Evolutionary conservation across 2,113 vertebrate genomes (phyloP), one percentile per base, ranked within the genome.

Genomic region (Panthera leo): DNA sequence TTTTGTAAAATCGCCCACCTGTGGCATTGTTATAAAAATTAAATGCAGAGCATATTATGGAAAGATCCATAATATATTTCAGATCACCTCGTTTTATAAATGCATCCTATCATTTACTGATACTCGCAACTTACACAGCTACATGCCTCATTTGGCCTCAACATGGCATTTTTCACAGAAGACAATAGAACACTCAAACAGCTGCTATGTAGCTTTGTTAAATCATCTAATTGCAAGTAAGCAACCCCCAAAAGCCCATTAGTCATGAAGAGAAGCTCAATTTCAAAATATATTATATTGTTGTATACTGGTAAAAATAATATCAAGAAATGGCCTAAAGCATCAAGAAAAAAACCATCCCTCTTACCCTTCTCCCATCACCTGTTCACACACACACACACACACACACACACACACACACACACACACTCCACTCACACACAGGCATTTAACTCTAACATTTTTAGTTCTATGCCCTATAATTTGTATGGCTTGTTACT

Each of bases 131-230:
- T 55, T 87, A 91, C 67, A 91, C 1, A 94, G 12, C 16, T 55
- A 71, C 29, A 89, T 53, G 65, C 21, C 55, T 94, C 65, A 94
- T 76, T 96, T 85, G 70, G 5, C 21, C 9, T 95, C 85, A 93
- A 91, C 58, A 7, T 91, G 48, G 7, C 45, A 51, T 93, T 63
- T 70, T 93, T 95, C n/a, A 36, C 34, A 88, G n/a, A 95, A 92
- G 14, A 78, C 15, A 94, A 80, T 34, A n/a, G 58, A 63, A 84
- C 3, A 79, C 3, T 78, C 6, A 58, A 53, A 68, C 25, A 96
- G 29, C 48, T 85, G 9, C 21, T 65, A 3, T 45, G 25, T 23
- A 68, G 16, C 42, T 84, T 82, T 75, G 29, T 55, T 84, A 86
- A 73, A 27, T 85, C 3, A 96, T 73, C 42, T 71, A 51, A 75